Evolutionary conservation across 2,888 invertebrate genomes (phyloP).

Genomic region (Chalcosyrphus nemorum): DNA sequence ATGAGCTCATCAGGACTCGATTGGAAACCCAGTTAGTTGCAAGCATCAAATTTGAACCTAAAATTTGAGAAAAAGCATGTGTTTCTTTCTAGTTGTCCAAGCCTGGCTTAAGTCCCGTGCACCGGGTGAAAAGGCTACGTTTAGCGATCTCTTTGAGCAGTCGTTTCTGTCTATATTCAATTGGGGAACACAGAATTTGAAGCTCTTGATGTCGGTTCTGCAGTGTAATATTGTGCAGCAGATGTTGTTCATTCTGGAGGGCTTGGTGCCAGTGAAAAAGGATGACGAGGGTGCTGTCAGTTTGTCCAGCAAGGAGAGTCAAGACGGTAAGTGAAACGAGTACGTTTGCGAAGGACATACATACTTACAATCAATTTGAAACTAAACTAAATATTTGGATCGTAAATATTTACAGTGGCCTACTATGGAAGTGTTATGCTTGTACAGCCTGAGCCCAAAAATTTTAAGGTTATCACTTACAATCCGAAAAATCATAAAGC

Average conservation of each 20-base stretch:
- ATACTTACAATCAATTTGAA: neutral
- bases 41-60: neutral
- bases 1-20: constrained; percentile 98
- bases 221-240: constrained; percentile 96
- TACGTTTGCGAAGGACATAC: too few relatives aligned
- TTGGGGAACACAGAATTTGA: constrained; percentile 93
- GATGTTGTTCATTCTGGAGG: constrained; percentile 92
- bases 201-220: constrained; percentile 91
- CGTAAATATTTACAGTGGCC: too few relatives aligned
- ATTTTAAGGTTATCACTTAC: too few relatives aligned
- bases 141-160: constrained; percentile 88
- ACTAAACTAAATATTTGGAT: neutral
- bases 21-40: constrained; percentile 89
- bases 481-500: too few relatives aligned
- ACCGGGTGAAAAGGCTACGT: constrained; percentile 85
- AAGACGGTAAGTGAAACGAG: constrained; percentile 82
- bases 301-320: constrained; percentile 82
- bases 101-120: constrained; percentile 91
- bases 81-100: constrained; percentile 89
- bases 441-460: too few relatives aligned
- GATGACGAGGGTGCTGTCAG: constrained; percentile 84
- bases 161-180: constrained; percentile 89
- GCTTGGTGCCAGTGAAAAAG: constrained; percentile 89
- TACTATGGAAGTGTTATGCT: too few relatives aligned
- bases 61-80: too few relatives aligned